Evolutionary conservation across 2,888 invertebrate genomes (phyloP), one percentile per base, ranked within the genome.

Genomic region (Drosophila kuntzei): DNA sequence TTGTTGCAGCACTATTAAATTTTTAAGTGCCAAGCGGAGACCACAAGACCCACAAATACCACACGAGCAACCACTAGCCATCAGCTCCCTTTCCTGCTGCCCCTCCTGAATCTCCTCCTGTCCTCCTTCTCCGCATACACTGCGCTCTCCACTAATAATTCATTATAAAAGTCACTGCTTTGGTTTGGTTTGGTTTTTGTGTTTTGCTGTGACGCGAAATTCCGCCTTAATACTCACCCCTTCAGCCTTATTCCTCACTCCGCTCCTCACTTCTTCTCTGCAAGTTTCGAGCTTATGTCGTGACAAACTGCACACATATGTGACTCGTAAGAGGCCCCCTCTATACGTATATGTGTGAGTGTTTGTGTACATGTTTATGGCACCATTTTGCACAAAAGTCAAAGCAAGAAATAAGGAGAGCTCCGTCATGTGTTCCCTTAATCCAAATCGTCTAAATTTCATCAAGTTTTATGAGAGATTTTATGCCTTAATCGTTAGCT

Each of bases 301-400:
- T 89, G 85, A 89, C 85, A 89, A 87, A 89, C 87, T 88, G 87
- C 87, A 79, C 89, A 83, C 87, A 84, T 81, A 87, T 87, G 87
- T 84, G 79, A 53, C 69, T 66, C 61, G 79, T 62, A 64, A 36
- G 43, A 12, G 47, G 54, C 11, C 9, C 39, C 32, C 16, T 1
- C 41, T 12, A 29, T 32, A 43, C 27, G 37, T 55, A 47, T 50
- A 62, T 50, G 72, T 66, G 62, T 47, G 46, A 53, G 69, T 73
- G 62, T 44, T 62, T 67, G 69, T 64, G 80, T 51, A 69, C 63
- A 83, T 88, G 87, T 84, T 87, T 89, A 81, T 85, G 77, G 84
- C 89, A 79, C 74, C 76, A 80, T 88, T 85, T 80, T 81, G 82
- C 80, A 87, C 74, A 79, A 80, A 73, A 76, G 73, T 85, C 73